phyloP scores from a whole-genome alignment of 2,797 vertebrate species.

The Monodelphis domestica region DNA sequence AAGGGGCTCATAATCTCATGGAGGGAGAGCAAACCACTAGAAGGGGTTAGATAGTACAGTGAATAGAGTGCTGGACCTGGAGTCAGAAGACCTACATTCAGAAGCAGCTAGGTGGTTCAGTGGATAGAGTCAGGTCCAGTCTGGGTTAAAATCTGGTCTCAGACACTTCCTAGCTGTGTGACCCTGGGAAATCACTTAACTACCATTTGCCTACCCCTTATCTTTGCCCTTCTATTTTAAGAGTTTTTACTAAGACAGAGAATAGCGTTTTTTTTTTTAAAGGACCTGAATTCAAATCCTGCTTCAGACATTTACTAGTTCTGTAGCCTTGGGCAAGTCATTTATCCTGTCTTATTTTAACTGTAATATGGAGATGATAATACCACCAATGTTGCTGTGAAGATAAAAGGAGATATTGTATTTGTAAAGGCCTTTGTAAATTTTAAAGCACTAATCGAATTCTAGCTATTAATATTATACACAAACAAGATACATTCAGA shows the following conservation, averaged over 20 bases:
- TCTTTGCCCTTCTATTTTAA: too few species aligned
- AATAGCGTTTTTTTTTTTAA: too few species aligned
- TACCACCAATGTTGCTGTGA: conserved; percentile 42
- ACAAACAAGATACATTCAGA: not conserved
- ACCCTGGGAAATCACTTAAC: too few species aligned
- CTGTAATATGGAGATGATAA: conserved; percentile 15
- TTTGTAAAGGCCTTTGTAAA: conserved; percentile 48
- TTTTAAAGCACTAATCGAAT: conserved; percentile 39
- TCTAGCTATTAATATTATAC: conserved; percentile 44
- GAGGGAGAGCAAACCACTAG: not conserved
- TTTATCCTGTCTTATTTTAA: conserved; percentile 18
- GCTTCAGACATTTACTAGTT: conserved; percentile 29
- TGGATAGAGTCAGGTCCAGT: too few species aligned
- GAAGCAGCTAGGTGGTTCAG: too few species aligned
- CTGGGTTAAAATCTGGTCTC: too few species aligned
- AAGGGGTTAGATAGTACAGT: conserved; percentile 32
- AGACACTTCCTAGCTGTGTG: too few species aligned
- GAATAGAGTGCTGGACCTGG: conserved; percentile 49
- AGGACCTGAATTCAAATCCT: conserved; percentile 10
- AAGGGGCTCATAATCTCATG: not conserved
- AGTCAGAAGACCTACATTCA: too few species aligned
- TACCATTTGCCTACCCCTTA: too few species aligned
- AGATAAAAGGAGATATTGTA: conserved; percentile 23
- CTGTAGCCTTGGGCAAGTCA: conserved; percentile 42
- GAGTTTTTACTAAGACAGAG: too few species aligned